A percentile compares a stretch with the other conserved stretches of the same genome.
These are phyloP conservation scores for Hydrozoanthus gracilis DNA, from an alignment of 92 coral and sea anemone genomes.

Conservation along the genomic window DNA sequence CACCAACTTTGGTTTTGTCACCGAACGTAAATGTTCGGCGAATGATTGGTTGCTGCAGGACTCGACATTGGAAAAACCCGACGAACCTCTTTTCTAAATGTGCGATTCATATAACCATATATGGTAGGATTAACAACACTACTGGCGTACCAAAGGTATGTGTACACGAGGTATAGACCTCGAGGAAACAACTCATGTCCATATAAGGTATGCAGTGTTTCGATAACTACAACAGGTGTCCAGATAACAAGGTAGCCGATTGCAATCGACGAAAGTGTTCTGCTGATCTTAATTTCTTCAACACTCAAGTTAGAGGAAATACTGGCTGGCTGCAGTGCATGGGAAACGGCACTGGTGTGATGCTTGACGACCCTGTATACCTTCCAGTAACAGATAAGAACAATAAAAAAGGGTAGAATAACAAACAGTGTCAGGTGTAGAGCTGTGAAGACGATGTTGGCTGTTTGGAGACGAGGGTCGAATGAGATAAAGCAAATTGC, in stretches of 20 bases:
- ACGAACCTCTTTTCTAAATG: slow-evolving; percentile 10
- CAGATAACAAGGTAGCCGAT: slow-evolving; percentile 15
- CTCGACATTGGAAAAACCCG: slow-evolving; percentile 9
- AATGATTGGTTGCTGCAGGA: not conserved
- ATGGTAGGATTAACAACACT: slow-evolving; percentile 10
- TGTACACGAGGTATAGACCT: slow-evolving; percentile 19
- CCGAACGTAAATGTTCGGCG: not conserved
- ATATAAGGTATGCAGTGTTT: slow-evolving; percentile 20
- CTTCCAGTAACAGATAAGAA: not conserved
- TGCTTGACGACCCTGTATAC: slow-evolving; percentile 9
- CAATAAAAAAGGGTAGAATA: not conserved
- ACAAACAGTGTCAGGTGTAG: slow-evolving; percentile 22
- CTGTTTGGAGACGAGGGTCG: not conserved
- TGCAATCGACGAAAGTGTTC: not conserved
- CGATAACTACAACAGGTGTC: slow-evolving; percentile 13
- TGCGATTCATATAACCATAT: slow-evolving; percentile 20
- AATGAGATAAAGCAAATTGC: slow-evolving; percentile 27
- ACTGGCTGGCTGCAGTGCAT: not conserved
- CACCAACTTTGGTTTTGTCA: not conserved
- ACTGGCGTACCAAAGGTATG: slow-evolving; percentile 33
- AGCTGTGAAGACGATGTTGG: not conserved
- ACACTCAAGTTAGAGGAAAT: not conserved
- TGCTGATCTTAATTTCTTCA: slow-evolving; percentile 22
- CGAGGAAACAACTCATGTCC: slow-evolving; percentile 17
- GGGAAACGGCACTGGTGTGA: not conserved